Conservation (phyloP, 1,140 invertebrate genomes). For the Venturia canescens region DNA sequence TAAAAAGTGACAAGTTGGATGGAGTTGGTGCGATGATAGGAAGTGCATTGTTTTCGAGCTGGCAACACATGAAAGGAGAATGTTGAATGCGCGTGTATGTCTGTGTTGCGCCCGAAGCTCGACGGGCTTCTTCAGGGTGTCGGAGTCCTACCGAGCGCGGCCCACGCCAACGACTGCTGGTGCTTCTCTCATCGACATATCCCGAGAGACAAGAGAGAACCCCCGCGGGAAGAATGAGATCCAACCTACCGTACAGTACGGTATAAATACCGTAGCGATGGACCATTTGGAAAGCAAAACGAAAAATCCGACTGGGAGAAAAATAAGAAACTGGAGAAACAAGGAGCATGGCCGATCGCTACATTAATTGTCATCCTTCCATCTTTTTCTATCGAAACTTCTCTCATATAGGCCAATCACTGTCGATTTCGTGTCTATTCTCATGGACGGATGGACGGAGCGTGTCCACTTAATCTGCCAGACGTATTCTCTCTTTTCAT, state of each 20-base stretch:
- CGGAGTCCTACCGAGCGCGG: constrained; percentile 73
- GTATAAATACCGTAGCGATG: neutral
- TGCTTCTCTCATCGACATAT: constrained; percentile 67
- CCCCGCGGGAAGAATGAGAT: constrained; percentile 60
- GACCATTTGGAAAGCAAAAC: neutral
- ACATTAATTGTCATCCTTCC: constrained; percentile 7
- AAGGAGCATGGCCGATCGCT: neutral
- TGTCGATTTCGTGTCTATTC: constrained; percentile 13
- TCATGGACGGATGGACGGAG: neutral
- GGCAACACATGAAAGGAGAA: neutral
- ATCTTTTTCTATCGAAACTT: constrained; percentile 18
- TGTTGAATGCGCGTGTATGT: constrained; percentile 60
- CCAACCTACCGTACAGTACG: constrained; percentile 18
- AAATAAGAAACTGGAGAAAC: neutral
- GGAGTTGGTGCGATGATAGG: neutral
- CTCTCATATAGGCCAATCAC: constrained; percentile 11
- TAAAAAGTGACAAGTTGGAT: neutral
- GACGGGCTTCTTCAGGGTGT: constrained; percentile 76
- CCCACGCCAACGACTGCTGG: constrained; percentile 71
- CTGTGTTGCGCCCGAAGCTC: constrained; percentile 65
- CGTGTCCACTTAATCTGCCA: constrained; percentile 12
- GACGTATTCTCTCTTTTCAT: neutral
- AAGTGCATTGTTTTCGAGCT: constrained; percentile 10
- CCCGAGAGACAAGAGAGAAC: constrained; percentile 55
- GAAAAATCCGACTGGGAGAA: neutral